A percentile compares a stretch with the other conserved stretches of the same genome.
These are phyloP conservation scores for Gobio occitaniae DNA, from an alignment of 2,797 vertebrate species.

Conservation along the genomic window DNA sequence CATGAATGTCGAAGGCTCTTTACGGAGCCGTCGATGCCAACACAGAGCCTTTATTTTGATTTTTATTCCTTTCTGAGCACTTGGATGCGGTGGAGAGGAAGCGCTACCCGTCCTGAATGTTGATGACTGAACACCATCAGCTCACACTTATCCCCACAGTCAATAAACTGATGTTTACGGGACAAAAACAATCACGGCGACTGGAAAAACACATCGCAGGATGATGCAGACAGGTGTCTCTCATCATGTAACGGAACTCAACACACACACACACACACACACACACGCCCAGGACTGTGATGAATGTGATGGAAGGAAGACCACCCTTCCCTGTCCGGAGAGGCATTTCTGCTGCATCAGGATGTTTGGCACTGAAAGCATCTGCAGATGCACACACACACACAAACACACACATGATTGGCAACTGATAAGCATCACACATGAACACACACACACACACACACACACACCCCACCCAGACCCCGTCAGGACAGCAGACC, in stretches of 20 bases:
- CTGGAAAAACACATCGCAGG: constrained; percentile 15
- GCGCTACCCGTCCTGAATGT: constrained; percentile 58
- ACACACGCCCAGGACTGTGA: constrained; percentile 4
- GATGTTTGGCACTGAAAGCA: constrained; percentile 50
- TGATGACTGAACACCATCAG: constrained; percentile 47
- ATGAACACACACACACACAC: constrained; percentile 7
- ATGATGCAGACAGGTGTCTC: constrained; percentile 23
- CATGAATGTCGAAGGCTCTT: not conserved
- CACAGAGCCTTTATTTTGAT: not conserved
- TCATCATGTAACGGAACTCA: not conserved
- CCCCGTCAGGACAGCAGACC: constrained; percentile 58
- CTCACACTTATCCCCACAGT: not conserved
- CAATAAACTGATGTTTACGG: not conserved
- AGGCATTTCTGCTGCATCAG: constrained; percentile 64
- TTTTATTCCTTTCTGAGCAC: not conserved
- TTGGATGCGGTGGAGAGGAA: constrained; percentile 50
- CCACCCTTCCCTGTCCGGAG: not conserved
- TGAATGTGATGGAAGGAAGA: constrained; percentile 16
- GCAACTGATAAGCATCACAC: constrained; percentile 23
- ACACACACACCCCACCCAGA: constrained; percentile 53
- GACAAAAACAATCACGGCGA: not conserved
- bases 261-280: constrained; percentile 6
- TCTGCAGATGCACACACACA: not conserved
- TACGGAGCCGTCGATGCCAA: not conserved
- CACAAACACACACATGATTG: too few relatives aligned